These are phyloP conservation scores for Copsychus sechellarum DNA, from an alignment of 2,113 vertebrate species.

Conservation along the genomic window DNA sequence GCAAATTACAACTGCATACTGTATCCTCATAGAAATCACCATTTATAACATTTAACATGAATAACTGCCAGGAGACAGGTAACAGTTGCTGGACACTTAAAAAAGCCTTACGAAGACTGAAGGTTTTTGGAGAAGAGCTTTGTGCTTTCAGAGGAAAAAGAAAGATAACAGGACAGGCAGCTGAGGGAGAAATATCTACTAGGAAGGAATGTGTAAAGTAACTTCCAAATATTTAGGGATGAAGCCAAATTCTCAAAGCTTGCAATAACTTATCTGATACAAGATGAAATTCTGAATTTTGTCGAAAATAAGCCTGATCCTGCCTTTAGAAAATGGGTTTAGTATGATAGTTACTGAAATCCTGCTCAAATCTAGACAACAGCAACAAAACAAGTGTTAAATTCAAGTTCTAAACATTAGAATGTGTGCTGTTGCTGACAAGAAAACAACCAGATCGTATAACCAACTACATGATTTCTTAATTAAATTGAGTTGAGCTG, in stretches of 20 bases:
- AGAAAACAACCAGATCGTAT: constrained; percentile 43
- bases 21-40: not conserved
- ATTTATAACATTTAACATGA: not conserved
- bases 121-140: not conserved
- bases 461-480: constrained; percentile 47
- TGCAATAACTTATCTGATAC: not conserved
- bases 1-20: not conserved
- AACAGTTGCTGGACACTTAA: not conserved
- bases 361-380: not conserved
- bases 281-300: not conserved
- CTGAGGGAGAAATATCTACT: not conserved
- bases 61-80: not conserved
- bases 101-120: not conserved
- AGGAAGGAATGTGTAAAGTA: not conserved
- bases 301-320: not conserved
- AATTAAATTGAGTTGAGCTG: constrained; percentile 39
- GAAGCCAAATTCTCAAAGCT: not conserved
- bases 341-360: not conserved
- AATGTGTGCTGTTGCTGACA: not conserved
- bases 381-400: constrained; percentile 11
- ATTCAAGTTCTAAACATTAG: constrained; percentile 17
- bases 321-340: not conserved
- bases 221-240: constrained; percentile 11
- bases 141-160: constrained; percentile 11
- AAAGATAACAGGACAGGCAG: not conserved